A percentile compares a stretch with the other conserved stretches of the same genome.
phyloP scores from a whole-genome alignment of 2,888 invertebrate genomes.

The Colletes collaris region DNA sequence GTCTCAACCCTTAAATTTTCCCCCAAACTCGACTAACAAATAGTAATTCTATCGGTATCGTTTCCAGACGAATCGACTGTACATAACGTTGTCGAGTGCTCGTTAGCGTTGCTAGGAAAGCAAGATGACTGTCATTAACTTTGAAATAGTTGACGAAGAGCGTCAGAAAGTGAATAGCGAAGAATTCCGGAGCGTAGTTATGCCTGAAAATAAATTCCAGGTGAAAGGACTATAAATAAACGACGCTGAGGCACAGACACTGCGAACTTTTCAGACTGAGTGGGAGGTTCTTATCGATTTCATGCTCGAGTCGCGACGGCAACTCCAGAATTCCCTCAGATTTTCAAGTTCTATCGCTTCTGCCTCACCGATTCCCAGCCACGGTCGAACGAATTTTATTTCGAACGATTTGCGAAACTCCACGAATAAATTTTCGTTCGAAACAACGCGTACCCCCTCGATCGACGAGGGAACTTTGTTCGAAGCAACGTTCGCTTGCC shows the following conservation, averaged over 20 bases:
- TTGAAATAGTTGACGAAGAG: neutral
- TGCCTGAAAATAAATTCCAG: conserved; percentile 45
- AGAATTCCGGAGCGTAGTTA: conserved; percentile 3
- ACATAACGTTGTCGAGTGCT: no score
- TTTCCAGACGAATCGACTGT: no score
- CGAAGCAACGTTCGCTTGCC: no score
- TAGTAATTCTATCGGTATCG: no score
- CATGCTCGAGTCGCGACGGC: conserved; percentile 43
- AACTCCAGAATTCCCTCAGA: conserved; percentile 36
- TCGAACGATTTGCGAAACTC: neutral
- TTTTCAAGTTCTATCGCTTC: conserved; percentile 44
- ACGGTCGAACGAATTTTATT: conserved; percentile 8
- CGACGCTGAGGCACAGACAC: conserved; percentile 32
- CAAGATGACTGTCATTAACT: neutral
- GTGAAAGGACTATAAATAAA: conserved; percentile 58
- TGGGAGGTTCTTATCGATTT: conserved; percentile 59
- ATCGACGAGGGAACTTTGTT: no score
- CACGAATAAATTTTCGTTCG: no score
- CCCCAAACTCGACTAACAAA: no score
- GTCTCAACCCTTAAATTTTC: no score
- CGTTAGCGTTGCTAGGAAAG: no score
- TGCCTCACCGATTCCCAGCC: conserved; percentile 27
- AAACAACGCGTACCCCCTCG: no score
- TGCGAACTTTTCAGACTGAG: conserved; percentile 49
- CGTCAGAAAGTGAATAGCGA: neutral